phyloP scores from a whole-genome alignment of 1,140 invertebrate species.

The Heliconius nattereri region DNA sequence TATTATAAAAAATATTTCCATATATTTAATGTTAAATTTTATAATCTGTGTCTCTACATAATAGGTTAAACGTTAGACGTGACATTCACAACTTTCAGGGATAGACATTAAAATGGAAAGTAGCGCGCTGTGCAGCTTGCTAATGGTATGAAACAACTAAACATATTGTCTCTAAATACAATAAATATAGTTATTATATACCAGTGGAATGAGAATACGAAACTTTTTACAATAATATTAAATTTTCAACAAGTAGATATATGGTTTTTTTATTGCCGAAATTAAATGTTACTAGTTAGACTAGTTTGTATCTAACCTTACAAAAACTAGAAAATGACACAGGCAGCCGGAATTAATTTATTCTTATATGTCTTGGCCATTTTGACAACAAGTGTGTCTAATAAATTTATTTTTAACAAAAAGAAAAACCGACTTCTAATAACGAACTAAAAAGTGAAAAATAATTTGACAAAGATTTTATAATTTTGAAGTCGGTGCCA shows the following conservation, averaged over 20 bases:
- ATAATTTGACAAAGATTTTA: too few species aligned
- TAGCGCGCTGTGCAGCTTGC: slow-evolving; percentile 16
- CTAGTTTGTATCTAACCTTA: background rate
- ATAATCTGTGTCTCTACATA: too few species aligned
- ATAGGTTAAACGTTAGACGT: background rate
- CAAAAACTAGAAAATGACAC: background rate
- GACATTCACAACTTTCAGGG: slow-evolving; percentile 33
- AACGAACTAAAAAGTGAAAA: too few species aligned
- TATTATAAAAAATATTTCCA: too few species aligned
- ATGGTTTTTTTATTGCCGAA: background rate
- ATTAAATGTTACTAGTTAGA: background rate
- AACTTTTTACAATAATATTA: background rate
- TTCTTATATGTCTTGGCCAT: background rate
- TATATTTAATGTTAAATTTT: too few species aligned
- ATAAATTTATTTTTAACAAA: too few species aligned
- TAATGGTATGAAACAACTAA: slow-evolving; percentile 23
- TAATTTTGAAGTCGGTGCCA: too few species aligned
- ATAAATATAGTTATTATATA: background rate
- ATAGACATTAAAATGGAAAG: slow-evolving; percentile 29
- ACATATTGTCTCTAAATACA: slow-evolving; percentile 15
- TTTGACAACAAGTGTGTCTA: background rate
- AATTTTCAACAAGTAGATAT: background rate
- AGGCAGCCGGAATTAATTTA: background rate
- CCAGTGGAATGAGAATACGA: background rate
- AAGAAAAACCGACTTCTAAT: too few species aligned